phyloP scores from a whole-genome alignment of 2,113 vertebrate species.

The Ammodramus savannarum region DNA sequence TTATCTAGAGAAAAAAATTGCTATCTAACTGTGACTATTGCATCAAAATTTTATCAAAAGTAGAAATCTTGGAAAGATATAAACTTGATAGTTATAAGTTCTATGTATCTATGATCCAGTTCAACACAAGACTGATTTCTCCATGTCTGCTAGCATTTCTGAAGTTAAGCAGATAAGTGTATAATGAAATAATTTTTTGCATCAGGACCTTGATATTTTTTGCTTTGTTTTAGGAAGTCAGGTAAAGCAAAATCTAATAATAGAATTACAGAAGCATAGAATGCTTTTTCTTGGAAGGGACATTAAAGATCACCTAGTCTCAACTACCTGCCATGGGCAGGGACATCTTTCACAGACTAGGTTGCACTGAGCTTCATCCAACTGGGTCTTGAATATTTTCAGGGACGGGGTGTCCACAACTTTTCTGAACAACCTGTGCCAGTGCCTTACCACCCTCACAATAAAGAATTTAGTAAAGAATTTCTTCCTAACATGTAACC shows the following conservation, averaged over 20 bases:
- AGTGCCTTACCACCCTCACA: background rate
- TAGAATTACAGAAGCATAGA: background rate
- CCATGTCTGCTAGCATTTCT: background rate
- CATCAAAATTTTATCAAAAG: background rate
- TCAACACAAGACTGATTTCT: background rate
- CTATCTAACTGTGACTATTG: background rate
- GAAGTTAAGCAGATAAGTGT: background rate
- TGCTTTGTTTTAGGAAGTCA: background rate
- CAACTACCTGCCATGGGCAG: background rate
- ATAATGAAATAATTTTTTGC: background rate
- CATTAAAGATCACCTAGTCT: background rate
- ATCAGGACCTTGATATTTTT: background rate
- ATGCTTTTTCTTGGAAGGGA: background rate
- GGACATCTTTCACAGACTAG: background rate
- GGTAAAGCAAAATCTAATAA: background rate
- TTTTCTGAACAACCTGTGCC: no score
- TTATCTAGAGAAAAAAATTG: background rate
- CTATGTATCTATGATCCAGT: background rate
- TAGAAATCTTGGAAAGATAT: background rate
- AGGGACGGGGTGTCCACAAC: background rate
- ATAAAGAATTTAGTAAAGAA: background rate
- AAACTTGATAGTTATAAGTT: background rate
- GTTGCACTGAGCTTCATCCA: background rate
- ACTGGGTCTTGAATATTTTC: background rate
- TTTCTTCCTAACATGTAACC: background rate